Conservation (phyloP, 2,888 invertebrate species). For the Pristionchus arcanus region DNA sequence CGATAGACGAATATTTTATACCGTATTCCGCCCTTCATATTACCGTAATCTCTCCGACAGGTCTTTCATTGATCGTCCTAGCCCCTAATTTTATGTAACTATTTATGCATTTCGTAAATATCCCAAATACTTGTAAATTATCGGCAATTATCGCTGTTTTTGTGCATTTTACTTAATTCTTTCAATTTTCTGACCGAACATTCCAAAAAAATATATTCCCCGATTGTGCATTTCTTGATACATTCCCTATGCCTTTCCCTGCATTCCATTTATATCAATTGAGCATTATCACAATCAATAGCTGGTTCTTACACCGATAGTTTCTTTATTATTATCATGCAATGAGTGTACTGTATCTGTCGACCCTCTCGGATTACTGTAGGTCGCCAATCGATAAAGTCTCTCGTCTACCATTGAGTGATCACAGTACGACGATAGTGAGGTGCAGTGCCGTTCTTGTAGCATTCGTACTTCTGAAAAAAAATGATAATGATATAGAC, state of each 20-base stretch:
- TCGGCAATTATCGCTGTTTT: neutral
- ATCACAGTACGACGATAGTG: too few relatives aligned
- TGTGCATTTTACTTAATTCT: conserved; percentile 29
- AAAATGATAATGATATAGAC: too few relatives aligned
- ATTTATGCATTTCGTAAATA: conserved; percentile 10
- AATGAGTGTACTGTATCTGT: neutral
- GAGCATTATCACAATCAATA: conserved; percentile 33
- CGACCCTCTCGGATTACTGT: too few relatives aligned
- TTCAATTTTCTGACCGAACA: neutral
- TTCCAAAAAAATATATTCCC: conserved; percentile 27
- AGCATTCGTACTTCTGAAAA: too few relatives aligned
- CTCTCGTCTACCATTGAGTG: too few relatives aligned
- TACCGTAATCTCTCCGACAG: conserved; percentile 36
- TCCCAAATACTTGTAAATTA: conserved; percentile 18
- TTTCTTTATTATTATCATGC: neutral
- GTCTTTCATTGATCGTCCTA: conserved; percentile 35
- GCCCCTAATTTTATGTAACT: conserved; percentile 22
- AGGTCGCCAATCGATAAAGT: neutral
- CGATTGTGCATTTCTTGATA: conserved; percentile 7
- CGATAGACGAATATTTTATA: conserved; percentile 5
- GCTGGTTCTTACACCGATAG: conserved; percentile 40
- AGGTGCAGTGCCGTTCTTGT: too few relatives aligned
- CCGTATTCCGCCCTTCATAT: neutral
- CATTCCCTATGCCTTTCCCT: conserved; percentile 18
- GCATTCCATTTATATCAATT: neutral